A percentile compares a stretch with the other conserved stretches of the same genome.
Evolutionary conservation across 2,113 vertebrate genomes (phyloP).

Genomic region (Oophaga pumilio): DNA sequence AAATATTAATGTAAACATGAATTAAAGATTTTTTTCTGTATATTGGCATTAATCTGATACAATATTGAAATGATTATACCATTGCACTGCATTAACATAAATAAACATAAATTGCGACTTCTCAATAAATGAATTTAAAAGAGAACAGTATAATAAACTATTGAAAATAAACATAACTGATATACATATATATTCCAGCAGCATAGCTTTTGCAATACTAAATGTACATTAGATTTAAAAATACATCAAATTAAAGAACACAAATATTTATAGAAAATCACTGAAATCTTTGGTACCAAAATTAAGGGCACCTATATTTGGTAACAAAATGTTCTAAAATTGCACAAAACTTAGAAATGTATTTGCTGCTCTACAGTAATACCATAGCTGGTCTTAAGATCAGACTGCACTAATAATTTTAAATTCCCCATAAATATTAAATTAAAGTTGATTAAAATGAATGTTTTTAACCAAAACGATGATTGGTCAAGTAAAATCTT

Average conservation of each 20-base stretch:
- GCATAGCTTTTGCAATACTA: conserved; percentile 64
- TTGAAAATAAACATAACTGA: background rate
- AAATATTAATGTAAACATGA: background rate
- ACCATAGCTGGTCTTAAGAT: conserved; percentile 1
- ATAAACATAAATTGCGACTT: conserved; percentile 8
- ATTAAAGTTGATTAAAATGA: too few species aligned
- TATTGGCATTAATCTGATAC: background rate
- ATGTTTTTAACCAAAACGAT: too few species aligned
- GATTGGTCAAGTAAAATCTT: too few species aligned
- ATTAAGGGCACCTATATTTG: conserved; percentile 67
- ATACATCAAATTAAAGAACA: conserved; percentile 53
- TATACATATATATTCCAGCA: conserved; percentile 58
- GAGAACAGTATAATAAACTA: background rate
- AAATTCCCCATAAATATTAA: background rate
- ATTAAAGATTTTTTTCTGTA: background rate
- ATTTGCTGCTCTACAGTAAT: conserved; percentile 26
- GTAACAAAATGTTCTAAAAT: conserved; percentile 61
- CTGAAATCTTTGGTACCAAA: conserved; percentile 80
- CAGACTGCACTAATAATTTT: conserved; percentile 11
- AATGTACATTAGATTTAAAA: conserved; percentile 55
- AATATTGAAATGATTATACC: background rate
- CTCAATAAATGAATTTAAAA: conserved; percentile 16
- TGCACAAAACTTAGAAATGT: conserved; percentile 55
- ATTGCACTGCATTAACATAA: conserved; percentile 9
- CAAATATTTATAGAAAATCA: conserved; percentile 62